Percentiles rank a stretch among this genome's conserved stretches.
Conservation (phyloP, 2,888 invertebrate genomes). For the Schrankia costaestrigalis region DNA sequence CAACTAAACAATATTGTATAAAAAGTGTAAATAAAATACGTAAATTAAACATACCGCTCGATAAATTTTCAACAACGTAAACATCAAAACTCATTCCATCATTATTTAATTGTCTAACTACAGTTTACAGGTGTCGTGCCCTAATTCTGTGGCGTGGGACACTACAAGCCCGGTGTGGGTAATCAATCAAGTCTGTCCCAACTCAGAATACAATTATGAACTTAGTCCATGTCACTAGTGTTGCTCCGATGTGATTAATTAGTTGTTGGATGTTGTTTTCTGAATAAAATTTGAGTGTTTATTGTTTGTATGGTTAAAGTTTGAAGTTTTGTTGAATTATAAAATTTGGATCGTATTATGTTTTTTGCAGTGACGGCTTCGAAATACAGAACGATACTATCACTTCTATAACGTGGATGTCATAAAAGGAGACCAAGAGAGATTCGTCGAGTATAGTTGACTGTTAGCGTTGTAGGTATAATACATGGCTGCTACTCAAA, state of each 20-base stretch:
- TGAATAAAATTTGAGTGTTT: slow-evolving; percentile 19
- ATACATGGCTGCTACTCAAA: too few relatives aligned
- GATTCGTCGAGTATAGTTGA: too few relatives aligned
- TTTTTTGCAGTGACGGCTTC: too few relatives aligned
- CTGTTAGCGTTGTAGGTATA: too few relatives aligned
- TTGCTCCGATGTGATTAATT: slow-evolving; percentile 68
- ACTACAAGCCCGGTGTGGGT: slow-evolving; percentile 43
- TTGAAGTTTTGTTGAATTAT: neutral
- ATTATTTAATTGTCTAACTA: slow-evolving; percentile 30
- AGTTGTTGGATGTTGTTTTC: slow-evolving; percentile 26
- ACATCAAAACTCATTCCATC: slow-evolving; percentile 17
- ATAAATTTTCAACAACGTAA: slow-evolving; percentile 14
- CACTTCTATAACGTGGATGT: too few relatives aligned
- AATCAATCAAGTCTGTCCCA: slow-evolving; percentile 76
- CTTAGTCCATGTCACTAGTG: slow-evolving; percentile 71
- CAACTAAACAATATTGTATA: too few relatives aligned
- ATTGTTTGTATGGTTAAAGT: slow-evolving; percentile 5
- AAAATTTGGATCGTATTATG: too few relatives aligned
- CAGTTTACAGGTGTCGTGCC: slow-evolving; percentile 52
- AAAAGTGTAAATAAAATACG: too few relatives aligned
- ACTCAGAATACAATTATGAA: slow-evolving; percentile 79
- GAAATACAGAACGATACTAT: too few relatives aligned
- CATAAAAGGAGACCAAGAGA: too few relatives aligned
- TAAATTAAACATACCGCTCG: neutral
- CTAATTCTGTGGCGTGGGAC: slow-evolving; percentile 50